Evolutionary conservation across 2,797 vertebrate genomes (phyloP), one percentile per base, ranked within the genome.

Genomic region (Dermochelys coriacea): DNA sequence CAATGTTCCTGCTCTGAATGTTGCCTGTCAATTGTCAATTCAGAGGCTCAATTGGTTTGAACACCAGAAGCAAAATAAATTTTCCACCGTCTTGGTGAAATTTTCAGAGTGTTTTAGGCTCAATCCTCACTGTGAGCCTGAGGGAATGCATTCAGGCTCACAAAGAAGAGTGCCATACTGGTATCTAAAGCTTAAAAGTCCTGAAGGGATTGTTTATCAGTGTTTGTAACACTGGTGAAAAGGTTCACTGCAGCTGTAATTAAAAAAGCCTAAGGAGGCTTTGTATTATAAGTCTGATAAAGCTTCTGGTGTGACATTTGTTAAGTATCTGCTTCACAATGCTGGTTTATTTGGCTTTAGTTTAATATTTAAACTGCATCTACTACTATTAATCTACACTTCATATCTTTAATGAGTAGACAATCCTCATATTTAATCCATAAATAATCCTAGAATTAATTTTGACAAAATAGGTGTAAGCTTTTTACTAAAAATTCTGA

Each of bases 11-110:
- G 10, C 31, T 86, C 80, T 87, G 59, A 92, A 93, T 87, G 57
- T 23, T 96, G n/a, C 8, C 91, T 91, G 83, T 93, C 80, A 91
- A 68, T 94, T 91, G 89, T 93, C 80, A 93, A 57, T 94, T 91
- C 88, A 94, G 88, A 83, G 37, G 27, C 19, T 93, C 86, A 80
- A 55, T 41, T 87, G 12, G 0, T 91, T 91, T 79, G n/a, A 86
- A 83, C 80, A 49, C 21, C 34, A 51, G 88, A 85, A 59, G 2
- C 18, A 94, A 52, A 85, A 96, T 71, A 78, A 88, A 96, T 96
- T 96, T 97, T 92, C n/a, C 52, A 77, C 29, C n/a, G 54, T 10
- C 45, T 92, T 64, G 41, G 49, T 91, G 50, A 14, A 95, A 80
- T 89, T 91, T 79, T 79, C 84, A 9, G 71, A 86, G 15, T 57